Base-by-base conservation (phyloP, 2,888 invertebrate genomes). In the Spisula subtruncata region DNA sequence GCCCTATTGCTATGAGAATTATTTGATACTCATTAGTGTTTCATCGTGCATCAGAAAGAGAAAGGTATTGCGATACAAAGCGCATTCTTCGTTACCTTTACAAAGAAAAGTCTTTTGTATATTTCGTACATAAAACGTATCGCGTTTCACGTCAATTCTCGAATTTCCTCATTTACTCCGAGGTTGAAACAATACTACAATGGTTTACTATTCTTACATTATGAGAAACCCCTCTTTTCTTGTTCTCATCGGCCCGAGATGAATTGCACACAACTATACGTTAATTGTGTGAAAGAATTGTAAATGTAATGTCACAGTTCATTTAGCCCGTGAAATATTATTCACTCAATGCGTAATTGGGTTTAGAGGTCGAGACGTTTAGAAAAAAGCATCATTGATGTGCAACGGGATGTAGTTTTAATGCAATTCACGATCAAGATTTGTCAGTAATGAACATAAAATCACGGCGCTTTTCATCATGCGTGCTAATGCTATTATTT, bases 11-110 rank as follows among this genome's bases (percentile, higher is more conserved):
- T 35, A 18, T 35, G 18, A 75, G 14, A 75, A 4, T 2, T 35
- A 35, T 75, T 75, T 75, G 32, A 75, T 75, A 75, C 75, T 75
- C 75, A 75, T 75, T 75, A 75, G 75, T 35, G 75, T 32, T 35
- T 32, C 25, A 35, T 32, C 16, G 16, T 25, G 32, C 29, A 75
- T 35, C 12, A 66, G 60, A 25, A n/a, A 66, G 32, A 75, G 75
- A 75, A 32, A 75, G 32, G 35, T 75, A 75, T 75, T 35, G 25
- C 1, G 18, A 18, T 16, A 75, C 75, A 75, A 32, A 75, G 32
- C 18, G 32, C 32, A 25, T 32, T 32, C 75, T 75, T 75, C 32
- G 75, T 75, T 18, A 32, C 60, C 29, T 6, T 75, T 12, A 75
- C 75, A 75, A 75, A 75, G 75, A 35, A 41, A 75, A 35, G 35